Evolutionary conservation across 2,113 vertebrate genomes (phyloP).

Genomic region (Scatophagus argus): DNA sequence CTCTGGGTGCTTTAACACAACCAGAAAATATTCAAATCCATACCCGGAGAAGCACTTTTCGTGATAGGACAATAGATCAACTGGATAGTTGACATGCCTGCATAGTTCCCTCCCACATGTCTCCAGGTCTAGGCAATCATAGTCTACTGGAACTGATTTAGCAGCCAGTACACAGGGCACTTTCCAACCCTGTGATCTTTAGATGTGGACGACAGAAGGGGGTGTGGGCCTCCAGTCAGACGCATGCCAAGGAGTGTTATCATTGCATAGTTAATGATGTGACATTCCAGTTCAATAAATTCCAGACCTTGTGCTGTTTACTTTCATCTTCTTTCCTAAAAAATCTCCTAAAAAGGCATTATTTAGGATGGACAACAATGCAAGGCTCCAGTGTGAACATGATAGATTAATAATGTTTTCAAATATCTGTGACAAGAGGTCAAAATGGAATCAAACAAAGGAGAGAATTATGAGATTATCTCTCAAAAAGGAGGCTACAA

Average conservation of each 20-base stretch:
- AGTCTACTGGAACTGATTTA: conserved; percentile 65
- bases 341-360: background rate
- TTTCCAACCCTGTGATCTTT: conserved; percentile 71
- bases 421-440: conserved; percentile 18
- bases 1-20: conserved; percentile 1
- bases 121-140: conserved; percentile 42
- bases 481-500: conserved; percentile 18
- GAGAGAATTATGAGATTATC: conserved; percentile 27
- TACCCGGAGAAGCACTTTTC: conserved; percentile 3
- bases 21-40: conserved; percentile 38
- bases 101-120: conserved; percentile 26
- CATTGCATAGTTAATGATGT: conserved; percentile 69
- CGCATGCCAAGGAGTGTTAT: conserved; percentile 70
- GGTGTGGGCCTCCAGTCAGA: conserved; percentile 61
- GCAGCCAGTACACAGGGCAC: conserved; percentile 40
- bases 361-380: background rate
- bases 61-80: conserved; percentile 56
- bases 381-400: background rate
- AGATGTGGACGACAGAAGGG: conserved; percentile 57
- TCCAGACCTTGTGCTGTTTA: conserved; percentile 43
- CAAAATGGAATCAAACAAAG: conserved; percentile 17
- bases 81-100: conserved; percentile 68
- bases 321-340: conserved; percentile 10
- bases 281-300: conserved; percentile 76
- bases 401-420: conserved; percentile 9